Evolutionary conservation across 2,113 vertebrate species (phyloP).

Genomic region (Apodemus speciosus): DNA sequence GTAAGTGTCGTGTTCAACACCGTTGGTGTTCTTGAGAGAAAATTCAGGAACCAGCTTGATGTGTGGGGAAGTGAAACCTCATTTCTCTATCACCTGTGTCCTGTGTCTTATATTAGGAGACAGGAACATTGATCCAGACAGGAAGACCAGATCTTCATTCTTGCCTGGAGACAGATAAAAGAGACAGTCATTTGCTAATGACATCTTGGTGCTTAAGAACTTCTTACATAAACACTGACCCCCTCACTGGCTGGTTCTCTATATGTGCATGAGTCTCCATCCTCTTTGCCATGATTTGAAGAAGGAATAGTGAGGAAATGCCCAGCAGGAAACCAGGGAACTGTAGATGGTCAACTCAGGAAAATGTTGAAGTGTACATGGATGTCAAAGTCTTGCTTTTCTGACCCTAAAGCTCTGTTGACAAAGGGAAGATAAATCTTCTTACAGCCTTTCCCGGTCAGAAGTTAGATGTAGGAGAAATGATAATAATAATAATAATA

Average conservation of each 20-base stretch:
- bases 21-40: accelerated
- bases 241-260: neutral
- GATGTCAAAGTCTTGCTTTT: conserved; percentile 35
- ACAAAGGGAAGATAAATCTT: neutral
- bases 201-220: accelerated
- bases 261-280: too few species aligned
- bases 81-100: accelerated
- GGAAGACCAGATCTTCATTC: accelerated
- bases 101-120: neutral
- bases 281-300: neutral
- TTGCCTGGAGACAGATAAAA: neutral
- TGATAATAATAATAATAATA: neutral
- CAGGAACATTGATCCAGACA: accelerated
- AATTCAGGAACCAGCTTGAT: too few species aligned
- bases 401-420: neutral
- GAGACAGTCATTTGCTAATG: neutral
- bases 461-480: neutral
- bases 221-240: neutral
- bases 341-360: neutral
- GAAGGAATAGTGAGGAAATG: neutral
- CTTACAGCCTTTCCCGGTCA: neutral
- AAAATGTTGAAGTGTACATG: neutral
- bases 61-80: accelerated
- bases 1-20: neutral
- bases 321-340: neutral